Percentiles rank a stretch among this genome's conserved stretches.
These are phyloP conservation scores for Pterocles orientalis DNA, from an alignment of 2,113 vertebrate species.

Conservation along the genomic window DNA sequence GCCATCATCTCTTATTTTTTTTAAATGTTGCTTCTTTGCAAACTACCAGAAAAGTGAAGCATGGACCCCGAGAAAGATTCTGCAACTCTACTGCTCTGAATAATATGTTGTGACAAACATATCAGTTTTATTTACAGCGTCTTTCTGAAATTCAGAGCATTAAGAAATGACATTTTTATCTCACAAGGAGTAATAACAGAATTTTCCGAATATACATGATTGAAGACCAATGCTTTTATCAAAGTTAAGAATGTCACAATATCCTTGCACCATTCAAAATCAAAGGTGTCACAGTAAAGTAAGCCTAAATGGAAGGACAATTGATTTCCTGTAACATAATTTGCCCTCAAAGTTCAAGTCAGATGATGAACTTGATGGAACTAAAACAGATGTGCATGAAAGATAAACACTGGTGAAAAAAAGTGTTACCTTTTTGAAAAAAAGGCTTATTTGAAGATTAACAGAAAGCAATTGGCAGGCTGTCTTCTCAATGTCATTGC, in stretches of 20 bases:
- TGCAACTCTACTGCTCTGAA: neutral
- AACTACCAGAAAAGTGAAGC: neutral
- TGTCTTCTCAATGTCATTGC: neutral
- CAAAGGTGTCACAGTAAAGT: neutral
- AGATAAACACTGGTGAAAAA: neutral
- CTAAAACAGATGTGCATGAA: neutral
- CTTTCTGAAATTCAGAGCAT: neutral
- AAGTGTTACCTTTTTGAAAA: neutral
- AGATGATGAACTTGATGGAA: neutral
- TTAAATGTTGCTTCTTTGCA: neutral
- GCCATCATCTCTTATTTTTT: neutral
- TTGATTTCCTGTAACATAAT: neutral
- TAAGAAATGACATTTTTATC: neutral
- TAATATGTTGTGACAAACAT: accelerated
- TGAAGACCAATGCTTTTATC: neutral
- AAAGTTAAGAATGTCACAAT: neutral
- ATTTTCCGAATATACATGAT: neutral
- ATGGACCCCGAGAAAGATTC: neutral
- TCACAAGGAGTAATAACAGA: neutral
- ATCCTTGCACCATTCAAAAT: neutral
- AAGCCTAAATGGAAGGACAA: neutral
- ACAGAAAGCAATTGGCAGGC: neutral
- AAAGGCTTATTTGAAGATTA: neutral
- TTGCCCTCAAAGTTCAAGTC: neutral
- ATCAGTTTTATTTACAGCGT: neutral